Percentiles rank a stretch among this genome's conserved stretches.
These are phyloP conservation scores for Gallinago paraguaiae DNA, from an alignment of 2,113 vertebrate species.

Conservation along the genomic window DNA sequence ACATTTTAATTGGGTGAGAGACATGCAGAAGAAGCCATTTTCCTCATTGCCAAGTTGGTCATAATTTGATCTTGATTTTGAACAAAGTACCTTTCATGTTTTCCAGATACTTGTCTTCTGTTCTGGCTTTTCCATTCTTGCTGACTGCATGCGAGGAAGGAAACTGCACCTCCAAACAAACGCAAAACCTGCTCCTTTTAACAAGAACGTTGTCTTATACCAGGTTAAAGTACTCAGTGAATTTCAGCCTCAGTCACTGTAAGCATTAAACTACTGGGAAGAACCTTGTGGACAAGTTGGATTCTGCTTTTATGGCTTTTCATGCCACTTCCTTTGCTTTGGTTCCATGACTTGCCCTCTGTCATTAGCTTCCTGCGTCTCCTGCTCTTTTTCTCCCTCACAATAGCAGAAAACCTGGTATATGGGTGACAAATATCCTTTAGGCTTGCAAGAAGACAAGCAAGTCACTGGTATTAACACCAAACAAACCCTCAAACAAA, in stretches of 20 bases:
- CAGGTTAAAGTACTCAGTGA: neutral
- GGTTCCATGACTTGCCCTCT: neutral
- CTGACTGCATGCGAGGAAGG: neutral
- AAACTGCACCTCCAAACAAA: neutral
- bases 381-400: neutral
- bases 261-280: neutral
- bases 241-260: neutral
- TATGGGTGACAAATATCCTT: neutral
- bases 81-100: neutral
- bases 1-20: neutral
- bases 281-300: rapidly evolving
- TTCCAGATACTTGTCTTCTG: neutral
- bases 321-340: neutral
- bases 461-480: neutral
- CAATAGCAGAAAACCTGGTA: neutral
- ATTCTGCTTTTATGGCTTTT: neutral
- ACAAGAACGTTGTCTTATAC: neutral
- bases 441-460: neutral
- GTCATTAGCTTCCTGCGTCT: neutral
- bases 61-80: neutral
- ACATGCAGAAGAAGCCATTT: neutral
- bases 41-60: neutral
- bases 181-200: neutral
- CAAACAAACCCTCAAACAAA: rapidly evolving
- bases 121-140: neutral